phyloP scores from a whole-genome alignment of 2,113 vertebrate species.

The Sorex araneus region DNA sequence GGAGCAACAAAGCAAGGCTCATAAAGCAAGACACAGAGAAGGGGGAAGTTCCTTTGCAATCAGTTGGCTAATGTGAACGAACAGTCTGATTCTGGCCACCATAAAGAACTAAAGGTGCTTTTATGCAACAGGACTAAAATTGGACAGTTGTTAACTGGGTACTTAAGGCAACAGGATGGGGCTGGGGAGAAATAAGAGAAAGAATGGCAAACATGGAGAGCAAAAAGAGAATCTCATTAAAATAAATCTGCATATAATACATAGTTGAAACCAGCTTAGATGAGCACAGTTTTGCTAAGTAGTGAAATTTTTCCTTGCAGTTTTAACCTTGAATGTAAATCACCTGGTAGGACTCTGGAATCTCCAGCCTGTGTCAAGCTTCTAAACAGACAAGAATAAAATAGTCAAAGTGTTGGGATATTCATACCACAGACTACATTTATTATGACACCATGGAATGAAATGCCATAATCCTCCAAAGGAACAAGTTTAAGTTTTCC shows the following conservation, averaged over 20 bases:
- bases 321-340: conserved; percentile 7
- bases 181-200: neutral
- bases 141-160: conserved; percentile 44
- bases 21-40: neutral
- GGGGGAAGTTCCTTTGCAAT: neutral
- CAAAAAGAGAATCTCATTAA: neutral
- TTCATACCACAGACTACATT: neutral
- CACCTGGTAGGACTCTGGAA: neutral
- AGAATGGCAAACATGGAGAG: conserved; percentile 6
- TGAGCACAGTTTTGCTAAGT: neutral
- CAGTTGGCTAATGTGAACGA: neutral
- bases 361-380: neutral
- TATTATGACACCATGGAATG: neutral
- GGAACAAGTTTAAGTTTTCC: neutral
- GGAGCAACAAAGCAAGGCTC: conserved; percentile 14
- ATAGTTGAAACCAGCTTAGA: neutral
- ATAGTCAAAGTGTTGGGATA: neutral
- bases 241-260: conserved; percentile 29
- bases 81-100: neutral
- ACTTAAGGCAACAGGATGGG: neutral
- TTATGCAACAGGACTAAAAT: neutral
- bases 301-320: neutral
- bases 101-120: neutral
- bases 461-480: neutral
- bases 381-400: neutral